Evolutionary conservation across 2,888 invertebrate species (phyloP), one percentile per base, ranked within the genome.

Genomic region (Torymus aiolomorphi): DNA sequence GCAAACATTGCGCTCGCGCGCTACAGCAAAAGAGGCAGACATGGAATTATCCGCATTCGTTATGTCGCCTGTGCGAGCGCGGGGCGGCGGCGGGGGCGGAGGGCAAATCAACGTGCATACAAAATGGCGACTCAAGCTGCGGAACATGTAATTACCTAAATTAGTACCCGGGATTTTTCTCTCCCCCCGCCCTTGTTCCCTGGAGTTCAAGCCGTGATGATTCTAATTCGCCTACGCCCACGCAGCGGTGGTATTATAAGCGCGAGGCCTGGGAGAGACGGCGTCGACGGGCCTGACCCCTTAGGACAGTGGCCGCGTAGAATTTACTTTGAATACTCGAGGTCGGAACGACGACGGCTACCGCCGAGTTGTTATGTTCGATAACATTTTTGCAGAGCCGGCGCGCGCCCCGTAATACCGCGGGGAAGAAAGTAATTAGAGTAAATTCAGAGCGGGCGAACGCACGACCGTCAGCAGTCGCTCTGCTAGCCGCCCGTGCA

Each of bases 331-430:
- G 52, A 24, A 42, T 56, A 42, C 8, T 5, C 54, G 10, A 12
- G 20, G 14, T 20, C 16, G 16, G 13, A 14, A 12, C 12, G 10
- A 13, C 4, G n/a, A 4, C 0, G 24, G 31, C 42, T n/a, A 12
- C 14, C 54, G 24, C 13, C 31, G 66, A 59, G 71, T 66, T 86
- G 87, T 88, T 88, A 86, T 86, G 88, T 88, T 88, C 88, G 88
- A 88, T 88, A 88, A 88, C 85, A 87, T 87, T 88, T 88, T 87
- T 84, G 83, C 87, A 85, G 86, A 84, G 84, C 83, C 86, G 86
- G 83, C 85, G 86, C 86, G 86, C 84, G 31, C 5, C 52, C 14
- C n/a, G 67, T 31, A 13, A 51, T 20, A 66, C 20, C 51, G 18
- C 52, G 52, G 3, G 16, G 61, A 51, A 70, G 85, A 89, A 87